Evolutionary conservation across 1,140 invertebrate genomes (phyloP).

Genomic region (Palaemon carinicauda): DNA sequence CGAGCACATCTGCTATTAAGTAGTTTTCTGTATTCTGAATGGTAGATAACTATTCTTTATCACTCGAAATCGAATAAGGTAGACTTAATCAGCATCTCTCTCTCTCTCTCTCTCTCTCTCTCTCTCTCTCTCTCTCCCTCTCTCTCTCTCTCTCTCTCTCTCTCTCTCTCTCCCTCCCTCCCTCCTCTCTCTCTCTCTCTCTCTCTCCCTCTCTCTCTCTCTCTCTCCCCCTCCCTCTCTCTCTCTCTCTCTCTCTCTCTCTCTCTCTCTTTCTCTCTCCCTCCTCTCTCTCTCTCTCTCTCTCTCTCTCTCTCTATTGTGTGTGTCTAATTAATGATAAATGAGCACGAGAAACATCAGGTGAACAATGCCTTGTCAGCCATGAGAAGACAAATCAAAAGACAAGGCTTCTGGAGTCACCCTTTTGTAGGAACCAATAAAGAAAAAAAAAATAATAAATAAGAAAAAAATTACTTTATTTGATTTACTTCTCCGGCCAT

Average conservation of each 20-base stretch:
- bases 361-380: too few species aligned
- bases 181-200: background rate
- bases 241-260: background rate
- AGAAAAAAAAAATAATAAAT: too few species aligned
- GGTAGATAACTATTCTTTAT: too few species aligned
- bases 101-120: background rate
- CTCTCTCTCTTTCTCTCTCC: background rate
- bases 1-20: too few species aligned
- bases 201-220: background rate
- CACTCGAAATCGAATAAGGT: too few species aligned
- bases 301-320: background rate
- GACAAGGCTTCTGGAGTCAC: too few species aligned
- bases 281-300: background rate
- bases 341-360: too few species aligned
- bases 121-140: background rate
- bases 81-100: too few species aligned
- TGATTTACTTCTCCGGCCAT: background rate
- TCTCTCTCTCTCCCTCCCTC: background rate
- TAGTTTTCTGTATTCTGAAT: too few species aligned
- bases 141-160: background rate
- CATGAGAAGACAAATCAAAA: too few species aligned
- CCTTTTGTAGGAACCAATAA: too few species aligned
- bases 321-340: background rate
- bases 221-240: background rate
- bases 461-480: too few species aligned